Base-by-base conservation (phyloP, 2,888 invertebrate species). In the Polietes domitor region DNA sequence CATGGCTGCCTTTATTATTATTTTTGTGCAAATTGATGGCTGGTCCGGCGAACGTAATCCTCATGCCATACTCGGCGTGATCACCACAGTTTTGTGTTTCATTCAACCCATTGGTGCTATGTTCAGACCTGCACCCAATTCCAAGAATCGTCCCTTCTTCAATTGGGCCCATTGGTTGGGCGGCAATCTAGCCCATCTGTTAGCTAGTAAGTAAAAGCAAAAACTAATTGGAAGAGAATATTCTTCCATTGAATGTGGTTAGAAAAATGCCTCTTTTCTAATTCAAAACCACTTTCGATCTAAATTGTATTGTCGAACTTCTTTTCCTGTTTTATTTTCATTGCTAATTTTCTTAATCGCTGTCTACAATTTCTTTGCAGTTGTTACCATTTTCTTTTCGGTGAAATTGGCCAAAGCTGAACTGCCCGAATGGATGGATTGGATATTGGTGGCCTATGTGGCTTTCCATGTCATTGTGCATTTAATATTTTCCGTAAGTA, bases 331-430 rank as follows among this genome's bases (percentile, higher is more conserved):
- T n/a, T n/a, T n/a, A n/a, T n/a, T n/a, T n/a, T n/a, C 15, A 26
- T n/a, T n/a, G 41, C 24, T 4, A 43, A 43, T 26, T 21, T 17
- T 50, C 1, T 19, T 12, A n/a, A n/a, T n/a, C n/a, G n/a, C 15
- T 41, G 1, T 37, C 5, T 58, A 1, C 78, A n/a, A n/a, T 47
- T 26, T 50, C 0, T 70, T 86, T 94, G 10, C 93, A 98, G 98
- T 98, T 92, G 96, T 97, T 15, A 96, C 98, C 72, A 96, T 99
- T 88, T 98, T 98, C 94, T 96, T 98, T 90, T 97, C 98, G 53
- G 96, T 97, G 26, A 95, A 96, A 89, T 93, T 98, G 85, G 94
- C 94, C 86, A 97, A 98, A 92, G 97, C 98, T 4, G 96, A 97
- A 89, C 93, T 98, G 58, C 98, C 98, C 0, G 93, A 95, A 76